These are phyloP conservation scores for Andrena flavipes DNA, from an alignment of 2,888 invertebrate species.

Conservation along the genomic window DNA sequence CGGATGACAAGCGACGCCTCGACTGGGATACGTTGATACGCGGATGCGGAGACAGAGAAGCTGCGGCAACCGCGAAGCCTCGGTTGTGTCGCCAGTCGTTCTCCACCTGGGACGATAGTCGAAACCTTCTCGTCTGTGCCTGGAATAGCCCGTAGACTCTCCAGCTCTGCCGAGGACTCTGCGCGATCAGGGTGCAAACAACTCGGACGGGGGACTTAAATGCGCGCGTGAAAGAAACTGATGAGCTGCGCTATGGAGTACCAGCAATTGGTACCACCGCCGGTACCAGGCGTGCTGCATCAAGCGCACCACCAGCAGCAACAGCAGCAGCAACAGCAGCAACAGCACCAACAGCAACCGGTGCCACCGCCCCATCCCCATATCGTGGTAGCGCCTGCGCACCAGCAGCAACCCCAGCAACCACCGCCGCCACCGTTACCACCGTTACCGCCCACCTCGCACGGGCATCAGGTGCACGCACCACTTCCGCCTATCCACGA, in stretches of 20 bases:
- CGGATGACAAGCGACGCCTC: not conserved
- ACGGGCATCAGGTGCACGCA: slow-evolving; percentile 88
- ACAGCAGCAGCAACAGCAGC: slow-evolving; percentile 68
- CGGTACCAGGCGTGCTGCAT: slow-evolving; percentile 82
- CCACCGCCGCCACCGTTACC: slow-evolving; percentile 78
- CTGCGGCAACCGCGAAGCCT: slow-evolving; percentile 32
- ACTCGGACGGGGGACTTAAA: slow-evolving; percentile 55
- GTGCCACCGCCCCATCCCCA: slow-evolving; percentile 80
- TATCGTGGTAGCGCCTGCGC: slow-evolving; percentile 81
- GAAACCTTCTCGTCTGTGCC: too few species aligned
- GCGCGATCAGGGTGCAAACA: not conserved
- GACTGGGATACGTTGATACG: slow-evolving; percentile 26
- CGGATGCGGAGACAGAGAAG: slow-evolving; percentile 21
- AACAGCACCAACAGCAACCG: slow-evolving; percentile 70
- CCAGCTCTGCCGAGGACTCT: too few species aligned
- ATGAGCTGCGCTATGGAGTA: slow-evolving; percentile 84
- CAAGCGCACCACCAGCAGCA: slow-evolving; percentile 80
- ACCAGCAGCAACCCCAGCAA: slow-evolving; percentile 78
- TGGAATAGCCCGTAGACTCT: too few species aligned
- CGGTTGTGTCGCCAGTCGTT: slow-evolving; percentile 23
- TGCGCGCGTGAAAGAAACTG: slow-evolving; percentile 69
- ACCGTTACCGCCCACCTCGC: slow-evolving; percentile 88
- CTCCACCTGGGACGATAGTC: not conserved
- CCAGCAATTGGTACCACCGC: slow-evolving; percentile 86
- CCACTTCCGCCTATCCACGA: slow-evolving; percentile 88